These are phyloP conservation scores for Tromatobia lineatoria DNA, from an alignment of 2,888 invertebrate species.

Conservation along the genomic window DNA sequence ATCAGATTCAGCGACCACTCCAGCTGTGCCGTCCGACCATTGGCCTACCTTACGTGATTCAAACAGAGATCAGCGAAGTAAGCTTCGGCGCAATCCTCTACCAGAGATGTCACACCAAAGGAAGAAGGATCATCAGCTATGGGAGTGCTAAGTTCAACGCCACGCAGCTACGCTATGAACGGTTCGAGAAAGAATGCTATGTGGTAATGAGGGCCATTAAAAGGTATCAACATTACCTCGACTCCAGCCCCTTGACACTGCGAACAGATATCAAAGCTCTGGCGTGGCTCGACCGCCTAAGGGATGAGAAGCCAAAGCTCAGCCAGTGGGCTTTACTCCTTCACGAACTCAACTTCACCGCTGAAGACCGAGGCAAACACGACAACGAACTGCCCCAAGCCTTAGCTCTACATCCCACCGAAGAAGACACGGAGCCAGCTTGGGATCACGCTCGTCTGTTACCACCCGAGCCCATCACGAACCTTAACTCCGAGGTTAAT, in stretches of 20 bases:
- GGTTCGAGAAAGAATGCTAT: neutral
- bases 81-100: neutral
- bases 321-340: conserved; percentile 69
- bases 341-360: conserved; percentile 64
- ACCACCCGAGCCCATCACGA: neutral
- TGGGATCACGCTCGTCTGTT: neutral
- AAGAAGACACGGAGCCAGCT: neutral
- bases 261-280: conserved; percentile 68
- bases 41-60: neutral
- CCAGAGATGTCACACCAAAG: neutral
- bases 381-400: conserved; percentile 68
- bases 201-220: neutral
- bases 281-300: conserved; percentile 66
- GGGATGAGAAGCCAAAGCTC: conserved; percentile 68
- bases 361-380: conserved; percentile 62
- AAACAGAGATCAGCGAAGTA: neutral
- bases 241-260: conserved; percentile 65
- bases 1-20: neutral
- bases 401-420: conserved; percentile 66
- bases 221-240: conserved; percentile 56
- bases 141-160: neutral
- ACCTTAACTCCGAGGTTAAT: neutral
- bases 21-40: neutral
- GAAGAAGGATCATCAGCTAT: neutral
- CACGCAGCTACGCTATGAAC: neutral